Percentiles rank a stretch among this genome's conserved stretches.
phyloP scores from a whole-genome alignment of 2,797 vertebrate genomes.

The Choloepus didactylus region DNA sequence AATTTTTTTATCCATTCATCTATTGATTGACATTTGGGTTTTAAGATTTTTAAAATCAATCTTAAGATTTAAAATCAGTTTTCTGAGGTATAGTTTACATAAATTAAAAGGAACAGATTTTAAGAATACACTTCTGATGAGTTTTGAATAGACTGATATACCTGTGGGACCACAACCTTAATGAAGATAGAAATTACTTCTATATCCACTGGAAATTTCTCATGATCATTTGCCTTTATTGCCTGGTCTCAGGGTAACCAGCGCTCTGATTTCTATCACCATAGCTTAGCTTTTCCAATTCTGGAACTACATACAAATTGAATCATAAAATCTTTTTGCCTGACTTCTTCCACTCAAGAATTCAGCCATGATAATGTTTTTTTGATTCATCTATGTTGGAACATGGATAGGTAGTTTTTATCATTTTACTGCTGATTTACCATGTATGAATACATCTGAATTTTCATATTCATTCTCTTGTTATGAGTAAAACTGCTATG shows the following conservation, averaged over 20 bases:
- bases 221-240: background rate
- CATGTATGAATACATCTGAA: background rate
- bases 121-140: background rate
- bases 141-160: background rate
- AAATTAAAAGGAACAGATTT: conserved; percentile 20
- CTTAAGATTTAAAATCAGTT: conserved; percentile 19
- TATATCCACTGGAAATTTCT: background rate
- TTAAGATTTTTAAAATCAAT: background rate
- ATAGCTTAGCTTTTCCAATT: background rate
- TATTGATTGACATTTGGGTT: background rate
- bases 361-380: background rate
- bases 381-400: background rate
- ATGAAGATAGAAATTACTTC: background rate
- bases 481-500: background rate
- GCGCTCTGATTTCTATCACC: background rate
- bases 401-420: background rate
- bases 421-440: background rate
- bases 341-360: background rate
- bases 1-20: background rate
- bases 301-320: background rate
- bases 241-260: background rate
- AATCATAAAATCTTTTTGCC: background rate
- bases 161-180: background rate
- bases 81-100: conserved; percentile 12
- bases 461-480: background rate